A percentile compares a stretch with the other conserved stretches of the same genome.
Conservation (phyloP, 2,888 invertebrate genomes). For the Nephrotoma flavescens region DNA sequence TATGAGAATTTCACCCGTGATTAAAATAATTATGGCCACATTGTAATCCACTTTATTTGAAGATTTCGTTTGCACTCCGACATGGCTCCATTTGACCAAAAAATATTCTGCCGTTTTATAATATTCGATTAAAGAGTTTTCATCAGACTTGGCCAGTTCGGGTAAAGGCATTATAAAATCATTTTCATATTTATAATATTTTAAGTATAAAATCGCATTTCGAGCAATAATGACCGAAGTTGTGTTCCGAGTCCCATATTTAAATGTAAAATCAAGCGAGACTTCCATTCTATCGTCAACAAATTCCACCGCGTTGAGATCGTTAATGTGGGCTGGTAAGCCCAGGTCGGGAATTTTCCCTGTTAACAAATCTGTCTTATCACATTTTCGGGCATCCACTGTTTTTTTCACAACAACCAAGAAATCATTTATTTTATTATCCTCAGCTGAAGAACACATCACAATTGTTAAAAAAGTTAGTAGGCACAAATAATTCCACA, state of each 20-base stretch:
- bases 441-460: background rate
- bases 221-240: background rate
- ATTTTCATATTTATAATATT: background rate
- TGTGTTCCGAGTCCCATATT: background rate
- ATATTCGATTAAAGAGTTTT: background rate
- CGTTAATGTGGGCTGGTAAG: background rate
- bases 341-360: background rate
- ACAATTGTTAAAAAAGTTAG: background rate
- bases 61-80: background rate
- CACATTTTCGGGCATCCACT: background rate
- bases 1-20: background rate
- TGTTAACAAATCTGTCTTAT: background rate
- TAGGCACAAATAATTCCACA: background rate
- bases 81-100: background rate
- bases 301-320: background rate
- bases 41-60: background rate
- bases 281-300: background rate
- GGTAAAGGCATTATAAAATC: background rate
- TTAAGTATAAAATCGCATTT: background rate
- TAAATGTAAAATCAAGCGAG: background rate
- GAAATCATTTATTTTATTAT: background rate
- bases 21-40: background rate
- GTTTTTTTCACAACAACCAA: background rate
- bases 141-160: background rate
- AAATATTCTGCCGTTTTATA: background rate